Conservation (phyloP, 2,797 vertebrate species). For the Eospalax fontanierii region DNA sequence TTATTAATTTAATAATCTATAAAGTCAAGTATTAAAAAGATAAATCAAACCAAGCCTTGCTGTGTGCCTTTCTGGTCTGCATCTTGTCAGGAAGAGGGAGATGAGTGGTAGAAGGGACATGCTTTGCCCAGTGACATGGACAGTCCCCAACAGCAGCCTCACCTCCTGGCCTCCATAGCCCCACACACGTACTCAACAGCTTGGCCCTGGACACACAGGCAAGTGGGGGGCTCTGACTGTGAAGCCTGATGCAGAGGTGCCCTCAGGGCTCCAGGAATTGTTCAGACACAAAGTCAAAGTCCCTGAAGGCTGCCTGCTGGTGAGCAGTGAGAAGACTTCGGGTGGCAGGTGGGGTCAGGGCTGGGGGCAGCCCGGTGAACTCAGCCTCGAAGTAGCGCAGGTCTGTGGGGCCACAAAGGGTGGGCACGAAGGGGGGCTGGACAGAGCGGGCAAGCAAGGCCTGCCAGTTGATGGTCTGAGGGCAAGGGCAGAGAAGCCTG, state of each 20-base stretch:
- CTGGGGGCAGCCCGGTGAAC: slow-evolving; percentile 94
- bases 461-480: slow-evolving; percentile 94
- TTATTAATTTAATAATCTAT: slow-evolving; percentile 79
- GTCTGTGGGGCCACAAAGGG: slow-evolving; percentile 90
- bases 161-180: not conserved
- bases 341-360: slow-evolving; percentile 93
- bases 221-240: not conserved
- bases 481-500: not conserved
- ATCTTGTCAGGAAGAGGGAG: not conserved
- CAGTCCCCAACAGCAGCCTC: not conserved
- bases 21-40: slow-evolving; percentile 79
- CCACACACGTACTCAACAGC: not conserved
- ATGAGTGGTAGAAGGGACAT: not conserved
- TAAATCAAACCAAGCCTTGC: not conserved
- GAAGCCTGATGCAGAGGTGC: rapidly evolving
- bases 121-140: not conserved
- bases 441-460: slow-evolving; percentile 92
- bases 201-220: not conserved
- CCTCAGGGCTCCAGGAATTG: slow-evolving; percentile 85
- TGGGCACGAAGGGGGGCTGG: slow-evolving; percentile 94
- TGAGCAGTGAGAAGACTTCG: slow-evolving; percentile 88
- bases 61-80: not conserved
- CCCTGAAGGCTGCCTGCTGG: slow-evolving; percentile 94
- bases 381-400: slow-evolving; percentile 96
- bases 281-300: slow-evolving; percentile 95